Percentiles rank a stretch among this genome's conserved stretches.
Conservation (phyloP, 2,113 vertebrate species). For the Syrmaticus mikado region DNA sequence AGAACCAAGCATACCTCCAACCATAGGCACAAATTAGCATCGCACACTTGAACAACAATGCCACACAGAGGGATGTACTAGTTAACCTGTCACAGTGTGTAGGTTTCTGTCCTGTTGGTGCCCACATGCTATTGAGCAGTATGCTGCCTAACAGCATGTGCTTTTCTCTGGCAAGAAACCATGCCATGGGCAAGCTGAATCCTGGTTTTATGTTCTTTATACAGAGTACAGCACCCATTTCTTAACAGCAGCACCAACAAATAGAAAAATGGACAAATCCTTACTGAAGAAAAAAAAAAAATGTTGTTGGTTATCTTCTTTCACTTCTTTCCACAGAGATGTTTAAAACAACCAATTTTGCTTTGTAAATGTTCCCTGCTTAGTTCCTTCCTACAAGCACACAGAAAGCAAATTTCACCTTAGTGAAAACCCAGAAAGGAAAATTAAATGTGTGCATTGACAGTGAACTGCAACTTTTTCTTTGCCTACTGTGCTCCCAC, state of each 20-base stretch:
- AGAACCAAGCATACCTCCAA: not conserved
- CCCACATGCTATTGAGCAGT: not conserved
- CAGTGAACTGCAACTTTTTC: not conserved
- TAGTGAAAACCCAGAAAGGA: not conserved
- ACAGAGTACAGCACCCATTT: not conserved
- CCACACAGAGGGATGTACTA: not conserved
- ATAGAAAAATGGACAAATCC: not conserved
- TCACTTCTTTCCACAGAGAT: not conserved
- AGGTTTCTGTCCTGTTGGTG: not conserved
- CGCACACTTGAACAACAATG: not conserved
- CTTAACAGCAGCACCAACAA: not conserved
- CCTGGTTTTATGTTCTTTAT: not conserved
- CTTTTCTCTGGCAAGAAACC: not conserved
- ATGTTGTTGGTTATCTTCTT: accelerated
- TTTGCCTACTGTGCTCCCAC: not conserved
- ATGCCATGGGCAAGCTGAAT: accelerated
- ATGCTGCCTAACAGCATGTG: not conserved
- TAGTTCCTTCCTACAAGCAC: not conserved
- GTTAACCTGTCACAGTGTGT: accelerated
- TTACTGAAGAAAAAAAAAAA: not conserved
- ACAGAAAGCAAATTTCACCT: not conserved
- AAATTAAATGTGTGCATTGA: not conserved
- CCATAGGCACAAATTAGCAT: not conserved
- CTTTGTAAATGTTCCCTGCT: not conserved
- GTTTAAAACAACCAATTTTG: not conserved